Percentiles rank a stretch among this genome's conserved stretches.
These are phyloP conservation scores for Siniperca chuatsi DNA, from an alignment of 2,113 vertebrate species.

Conservation along the genomic window DNA sequence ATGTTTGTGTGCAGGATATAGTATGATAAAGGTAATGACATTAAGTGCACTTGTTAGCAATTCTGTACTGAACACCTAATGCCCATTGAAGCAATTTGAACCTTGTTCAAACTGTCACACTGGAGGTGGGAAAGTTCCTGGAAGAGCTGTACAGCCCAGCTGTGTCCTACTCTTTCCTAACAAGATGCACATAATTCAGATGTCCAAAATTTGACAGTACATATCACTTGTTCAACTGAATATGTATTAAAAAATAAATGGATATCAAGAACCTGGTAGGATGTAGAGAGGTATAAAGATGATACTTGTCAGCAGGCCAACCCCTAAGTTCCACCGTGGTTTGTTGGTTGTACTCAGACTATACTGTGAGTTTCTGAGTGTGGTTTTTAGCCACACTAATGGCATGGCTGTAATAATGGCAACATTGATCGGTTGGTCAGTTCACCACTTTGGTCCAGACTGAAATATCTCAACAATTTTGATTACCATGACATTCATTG, in stretches of 20 bases:
- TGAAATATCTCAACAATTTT: neutral
- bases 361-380: neutral
- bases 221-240: neutral
- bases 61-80: neutral
- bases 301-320: neutral
- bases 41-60: conserved; percentile 4
- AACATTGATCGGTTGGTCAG: too few relatives aligned
- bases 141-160: neutral
- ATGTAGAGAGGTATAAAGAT: neutral
- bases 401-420: too few relatives aligned
- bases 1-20: conserved; percentile 14
- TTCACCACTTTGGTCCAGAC: neutral
- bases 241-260: neutral
- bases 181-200: neutral
- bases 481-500: neutral
- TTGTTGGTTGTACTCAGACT: neutral
- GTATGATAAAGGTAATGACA: neutral
- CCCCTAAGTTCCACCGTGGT: neutral
- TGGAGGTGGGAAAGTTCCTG: neutral
- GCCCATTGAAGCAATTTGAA: neutral
- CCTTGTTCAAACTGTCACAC: neutral
- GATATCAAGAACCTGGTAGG: neutral
- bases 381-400: neutral
- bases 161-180: neutral
- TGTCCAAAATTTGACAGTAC: neutral